Base-by-base conservation (phyloP, 35 echinoderm and acorn worm genomes). In the Ophiothrix spiculata region DNA sequence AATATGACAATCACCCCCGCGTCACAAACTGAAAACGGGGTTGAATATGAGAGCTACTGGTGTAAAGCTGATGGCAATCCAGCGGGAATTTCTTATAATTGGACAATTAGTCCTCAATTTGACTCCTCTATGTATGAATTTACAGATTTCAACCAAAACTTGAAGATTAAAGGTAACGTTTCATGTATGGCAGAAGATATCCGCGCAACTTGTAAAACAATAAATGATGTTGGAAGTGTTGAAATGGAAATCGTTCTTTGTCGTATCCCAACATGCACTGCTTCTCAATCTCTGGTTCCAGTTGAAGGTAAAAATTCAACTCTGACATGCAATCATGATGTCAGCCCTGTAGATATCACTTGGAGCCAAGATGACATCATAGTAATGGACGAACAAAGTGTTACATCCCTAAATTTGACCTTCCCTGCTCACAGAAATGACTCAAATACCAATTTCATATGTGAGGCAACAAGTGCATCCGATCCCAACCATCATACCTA, bases 141-240 rank as follows among this genome's bases (percentile, higher is more conserved):
- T n/a, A 82, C 40, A 25, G 40, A 82, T 54, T 39, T 15, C 23
- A 82, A 82, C 40, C 80, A 82, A 33, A 82, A 39, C 14, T 45
- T 82, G 31, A 45, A 46, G 39, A 82, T 82, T 45, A 39, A 46
- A 14, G 49, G 49, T 45, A 33, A 46, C 38, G 54, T 45, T 28
- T 0, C 40, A 33, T 82, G 80, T 45, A 41, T 46, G 40, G 35
- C 32, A 1, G n/a, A 21, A n/a, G 42, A 49, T 19, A 82, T 82
- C 16, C 40, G 34, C 33, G 80, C 80, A 0, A 82, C 80, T 32
- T 82, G 80, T 33, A 21, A 23, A 14, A 41, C 80, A 21, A n/a
- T 33, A 1, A 82, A 82, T 33, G 80, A 49, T 17, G 32, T 82
- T 33, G 80, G 80, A 54, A 45, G 25, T 31, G 35, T 19, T 25